These are phyloP conservation scores for Ciona savignyi DNA, from an alignment of 23 tunicate species.

Conservation along the genomic window DNA sequence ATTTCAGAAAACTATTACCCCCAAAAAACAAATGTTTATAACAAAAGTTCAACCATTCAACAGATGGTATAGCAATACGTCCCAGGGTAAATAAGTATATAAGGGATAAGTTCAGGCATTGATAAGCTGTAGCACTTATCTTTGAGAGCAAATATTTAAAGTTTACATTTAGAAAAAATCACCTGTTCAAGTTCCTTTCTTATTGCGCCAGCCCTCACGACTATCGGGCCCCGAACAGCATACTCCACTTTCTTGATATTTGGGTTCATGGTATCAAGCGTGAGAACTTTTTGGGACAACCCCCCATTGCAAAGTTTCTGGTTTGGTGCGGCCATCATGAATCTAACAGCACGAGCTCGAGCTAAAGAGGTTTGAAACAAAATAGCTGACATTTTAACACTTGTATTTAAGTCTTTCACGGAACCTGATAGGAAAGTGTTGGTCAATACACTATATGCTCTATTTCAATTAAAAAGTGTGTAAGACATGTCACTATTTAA, in stretches of 20 bases:
- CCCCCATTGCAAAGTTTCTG: conserved; percentile 13
- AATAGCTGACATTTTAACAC: not conserved
- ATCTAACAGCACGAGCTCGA: not conserved
- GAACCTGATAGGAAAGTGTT: too few species aligned
- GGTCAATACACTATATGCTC: too few species aligned
- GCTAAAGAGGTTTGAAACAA: not conserved
- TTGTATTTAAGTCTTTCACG: too few species aligned
- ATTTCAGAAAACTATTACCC: too few species aligned
- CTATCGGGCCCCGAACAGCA: conserved; percentile 96
- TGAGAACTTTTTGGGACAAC: conserved; percentile 55
- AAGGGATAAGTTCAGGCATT: not conserved
- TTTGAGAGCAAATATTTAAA: too few species aligned
- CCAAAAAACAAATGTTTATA: too few species aligned
- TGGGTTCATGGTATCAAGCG: conserved; percentile 76
- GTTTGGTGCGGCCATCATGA: conserved; percentile 21
- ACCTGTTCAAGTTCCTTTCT: conserved; percentile 67
- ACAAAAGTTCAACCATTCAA: too few species aligned
- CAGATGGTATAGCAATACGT: not conserved
- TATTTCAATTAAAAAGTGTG: too few species aligned
- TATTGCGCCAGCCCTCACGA: conserved; percentile 68
- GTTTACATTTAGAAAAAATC: not conserved
- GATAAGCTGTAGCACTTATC: not conserved
- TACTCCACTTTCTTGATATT: conserved; percentile 93
- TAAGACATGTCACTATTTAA: too few species aligned
- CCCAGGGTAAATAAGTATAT: not conserved